Evolutionary conservation across 2,113 vertebrate genomes (phyloP).

Genomic region (Actenoides hombroni): DNA sequence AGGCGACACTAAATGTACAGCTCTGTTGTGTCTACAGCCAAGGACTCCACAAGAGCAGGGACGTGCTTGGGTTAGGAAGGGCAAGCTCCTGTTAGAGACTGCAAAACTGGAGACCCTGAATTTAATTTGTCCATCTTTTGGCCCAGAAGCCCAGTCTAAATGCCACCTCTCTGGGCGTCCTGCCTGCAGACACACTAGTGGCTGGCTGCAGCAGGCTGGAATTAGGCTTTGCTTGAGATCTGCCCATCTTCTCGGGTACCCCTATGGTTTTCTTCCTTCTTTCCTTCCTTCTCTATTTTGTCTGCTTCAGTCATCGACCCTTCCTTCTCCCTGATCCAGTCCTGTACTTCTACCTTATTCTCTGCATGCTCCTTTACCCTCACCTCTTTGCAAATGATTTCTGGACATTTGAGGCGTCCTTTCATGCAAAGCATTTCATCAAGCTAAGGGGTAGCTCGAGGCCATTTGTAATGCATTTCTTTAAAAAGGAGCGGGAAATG

Average conservation of each 20-base stretch:
- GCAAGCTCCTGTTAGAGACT: not conserved
- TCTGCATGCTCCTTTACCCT: not conserved
- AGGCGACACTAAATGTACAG: not conserved
- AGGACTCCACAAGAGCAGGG: not conserved
- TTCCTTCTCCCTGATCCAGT: not conserved
- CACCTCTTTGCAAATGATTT: not conserved
- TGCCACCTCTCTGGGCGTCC: not conserved
- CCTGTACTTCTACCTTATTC: not conserved
- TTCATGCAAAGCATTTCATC: not conserved
- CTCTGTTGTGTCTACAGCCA: not conserved
- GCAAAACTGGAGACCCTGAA: not conserved
- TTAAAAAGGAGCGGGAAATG: not conserved
- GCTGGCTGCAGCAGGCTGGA: not conserved
- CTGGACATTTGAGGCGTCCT: not conserved
- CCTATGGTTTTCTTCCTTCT: not conserved
- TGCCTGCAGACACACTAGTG: not conserved
- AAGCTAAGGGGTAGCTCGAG: not conserved
- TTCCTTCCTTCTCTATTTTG: not conserved
- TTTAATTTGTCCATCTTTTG: rapidly evolving
- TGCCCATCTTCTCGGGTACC: not conserved
- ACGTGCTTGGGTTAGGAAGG: not conserved
- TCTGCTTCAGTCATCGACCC: not conserved
- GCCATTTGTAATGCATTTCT: not conserved
- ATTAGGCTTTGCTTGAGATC: not conserved
- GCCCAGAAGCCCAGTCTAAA: not conserved